A percentile compares a stretch with the other conserved stretches of the same genome.
Evolutionary conservation across 2,113 vertebrate species (phyloP).

Genomic region (Embiotoca jacksoni): DNA sequence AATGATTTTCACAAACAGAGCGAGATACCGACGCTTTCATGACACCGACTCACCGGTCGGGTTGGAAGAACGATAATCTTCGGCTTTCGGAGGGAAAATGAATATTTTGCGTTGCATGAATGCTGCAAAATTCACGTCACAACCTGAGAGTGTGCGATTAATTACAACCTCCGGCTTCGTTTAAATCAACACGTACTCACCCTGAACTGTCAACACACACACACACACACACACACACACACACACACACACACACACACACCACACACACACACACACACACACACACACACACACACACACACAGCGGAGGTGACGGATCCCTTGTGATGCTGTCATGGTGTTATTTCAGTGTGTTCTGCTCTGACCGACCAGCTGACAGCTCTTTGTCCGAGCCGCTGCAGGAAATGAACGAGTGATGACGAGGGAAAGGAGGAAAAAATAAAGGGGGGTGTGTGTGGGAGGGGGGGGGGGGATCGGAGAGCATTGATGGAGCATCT

Average conservation of each 20-base stretch:
- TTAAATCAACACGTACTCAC: background rate
- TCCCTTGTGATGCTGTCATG: background rate
- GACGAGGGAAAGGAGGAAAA: slow-evolving; percentile 22
- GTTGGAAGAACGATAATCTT: too few relatives aligned
- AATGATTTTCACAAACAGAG: too few relatives aligned
- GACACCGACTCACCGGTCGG: too few relatives aligned
- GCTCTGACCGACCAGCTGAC: slow-evolving; percentile 12
- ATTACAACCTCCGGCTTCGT: too few relatives aligned
- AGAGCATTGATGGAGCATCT: slow-evolving; percentile 27
- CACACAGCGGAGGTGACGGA: background rate
- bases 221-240: background rate
- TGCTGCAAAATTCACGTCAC: too few relatives aligned
- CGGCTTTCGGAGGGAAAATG: too few relatives aligned
- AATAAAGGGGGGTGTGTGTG: too few relatives aligned
- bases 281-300: background rate
- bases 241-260: slow-evolving; percentile 7
- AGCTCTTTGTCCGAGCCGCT: background rate
- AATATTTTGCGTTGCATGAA: too few relatives aligned
- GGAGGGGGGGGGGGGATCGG: background rate
- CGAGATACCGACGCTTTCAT: too few relatives aligned
- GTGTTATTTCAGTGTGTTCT: slow-evolving; percentile 36
- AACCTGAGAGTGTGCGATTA: too few relatives aligned
- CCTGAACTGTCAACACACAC: background rate
- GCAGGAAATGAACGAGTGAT: slow-evolving; percentile 58
- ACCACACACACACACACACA: background rate